These are phyloP conservation scores for Zenarchopterus dispar DNA, from an alignment of 2,797 vertebrate genomes.

Conservation along the genomic window DNA sequence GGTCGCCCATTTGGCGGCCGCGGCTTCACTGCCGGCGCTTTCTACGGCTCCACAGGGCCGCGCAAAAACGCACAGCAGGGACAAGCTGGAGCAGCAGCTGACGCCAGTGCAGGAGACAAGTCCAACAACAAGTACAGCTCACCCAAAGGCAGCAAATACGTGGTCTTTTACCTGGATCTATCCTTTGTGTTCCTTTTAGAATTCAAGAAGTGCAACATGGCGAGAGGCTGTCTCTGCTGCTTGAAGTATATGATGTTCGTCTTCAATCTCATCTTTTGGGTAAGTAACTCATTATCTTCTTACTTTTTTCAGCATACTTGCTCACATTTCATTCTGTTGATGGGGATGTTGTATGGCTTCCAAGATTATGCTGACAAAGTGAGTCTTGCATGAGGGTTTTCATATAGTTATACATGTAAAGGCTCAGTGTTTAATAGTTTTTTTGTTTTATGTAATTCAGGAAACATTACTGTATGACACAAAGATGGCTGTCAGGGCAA, in stretches of 20 bases:
- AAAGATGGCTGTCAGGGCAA: constrained; percentile 48
- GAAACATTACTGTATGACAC: constrained; percentile 18
- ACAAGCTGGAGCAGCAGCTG: constrained; percentile 71
- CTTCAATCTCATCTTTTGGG: constrained; percentile 99
- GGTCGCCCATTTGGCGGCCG: constrained; percentile 92
- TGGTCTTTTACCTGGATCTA: constrained; percentile 99
- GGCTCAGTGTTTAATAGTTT: constrained; percentile 3
- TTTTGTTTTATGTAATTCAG: constrained; percentile 26
- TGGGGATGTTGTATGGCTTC: constrained; percentile 3
- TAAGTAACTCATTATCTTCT: constrained; percentile 81
- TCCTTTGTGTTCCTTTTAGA: constrained; percentile 99
- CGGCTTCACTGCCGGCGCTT: constrained; percentile 96
- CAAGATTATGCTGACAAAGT: constrained; percentile 6
- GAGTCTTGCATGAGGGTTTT: constrained; percentile 6
- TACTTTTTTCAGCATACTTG: constrained; percentile 8
- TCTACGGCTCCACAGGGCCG: constrained; percentile 94
- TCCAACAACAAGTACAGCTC: constrained; percentile 89
- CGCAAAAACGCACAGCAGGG: constrained; percentile 75
- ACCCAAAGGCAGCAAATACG: constrained; percentile 97
- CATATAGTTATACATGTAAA: not conserved
- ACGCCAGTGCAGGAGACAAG: constrained; percentile 76
- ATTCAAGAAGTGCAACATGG: constrained; percentile 99
- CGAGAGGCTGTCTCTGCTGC: constrained; percentile 97
- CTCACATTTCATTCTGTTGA: constrained; percentile 1
- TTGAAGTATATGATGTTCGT: constrained; percentile 99